phyloP scores from a whole-genome alignment of 2,888 invertebrate genomes.

The Pilophorus perplexus region DNA sequence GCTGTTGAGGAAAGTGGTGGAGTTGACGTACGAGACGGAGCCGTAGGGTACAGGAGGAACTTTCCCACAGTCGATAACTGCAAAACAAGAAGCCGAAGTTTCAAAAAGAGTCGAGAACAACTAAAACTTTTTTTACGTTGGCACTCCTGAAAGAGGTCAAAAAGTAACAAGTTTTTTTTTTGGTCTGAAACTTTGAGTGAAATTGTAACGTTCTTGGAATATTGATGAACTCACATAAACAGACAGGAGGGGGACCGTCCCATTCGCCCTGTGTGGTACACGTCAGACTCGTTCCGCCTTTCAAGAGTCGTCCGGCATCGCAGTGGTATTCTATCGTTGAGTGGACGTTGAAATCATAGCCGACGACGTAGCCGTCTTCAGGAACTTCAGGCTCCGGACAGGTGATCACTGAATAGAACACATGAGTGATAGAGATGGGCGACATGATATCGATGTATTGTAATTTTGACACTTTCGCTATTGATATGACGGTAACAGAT shows the following conservation, averaged over 20 bases:
- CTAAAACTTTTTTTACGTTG: too few relatives aligned
- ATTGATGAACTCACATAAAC: constrained; percentile 68
- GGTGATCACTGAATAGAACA: constrained; percentile 67
- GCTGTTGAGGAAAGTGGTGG: constrained; percentile 77
- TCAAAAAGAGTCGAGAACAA: too few relatives aligned
- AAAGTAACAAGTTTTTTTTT: too few relatives aligned
- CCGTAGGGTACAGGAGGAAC: constrained; percentile 78
- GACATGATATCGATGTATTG: too few relatives aligned
- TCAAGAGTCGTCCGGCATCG: constrained; percentile 76
- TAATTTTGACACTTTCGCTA: too few relatives aligned
- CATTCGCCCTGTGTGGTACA: constrained; percentile 79
- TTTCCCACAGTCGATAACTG: constrained; percentile 86
- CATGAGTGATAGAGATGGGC: too few relatives aligned
- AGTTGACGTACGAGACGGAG: constrained; percentile 69
- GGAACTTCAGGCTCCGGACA: constrained; percentile 86
- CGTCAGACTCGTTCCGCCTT: constrained; percentile 67
- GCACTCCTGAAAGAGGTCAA: too few relatives aligned
- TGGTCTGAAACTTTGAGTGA: too few relatives aligned
- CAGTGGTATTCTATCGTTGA: constrained; percentile 85
- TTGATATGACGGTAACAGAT: too few relatives aligned
- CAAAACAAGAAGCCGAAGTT: too few relatives aligned
- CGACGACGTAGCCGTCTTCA: constrained; percentile 79
- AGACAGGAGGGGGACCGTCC: constrained; percentile 76
- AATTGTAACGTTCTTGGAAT: background rate
- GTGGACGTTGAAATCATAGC: constrained; percentile 85